Base-by-base conservation (phyloP, 2,797 vertebrate genomes). In the Urocyon cinereoargenteus region DNA sequence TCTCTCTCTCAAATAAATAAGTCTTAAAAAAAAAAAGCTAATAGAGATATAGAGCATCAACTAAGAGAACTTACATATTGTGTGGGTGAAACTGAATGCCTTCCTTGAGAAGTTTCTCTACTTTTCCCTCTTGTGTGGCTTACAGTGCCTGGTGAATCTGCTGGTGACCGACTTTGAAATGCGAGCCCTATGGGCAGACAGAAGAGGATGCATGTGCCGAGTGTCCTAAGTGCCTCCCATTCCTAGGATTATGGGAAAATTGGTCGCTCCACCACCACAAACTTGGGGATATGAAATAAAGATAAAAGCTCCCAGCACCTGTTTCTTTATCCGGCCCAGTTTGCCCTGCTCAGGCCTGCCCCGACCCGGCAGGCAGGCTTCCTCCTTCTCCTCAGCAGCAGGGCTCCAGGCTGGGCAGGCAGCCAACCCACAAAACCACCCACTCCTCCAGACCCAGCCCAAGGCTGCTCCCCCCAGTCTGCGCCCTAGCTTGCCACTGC, bases 401-500 rank as follows among this genome's bases (percentile, higher is more conserved):
- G 66, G 31, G 15, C 28, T 59, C 59, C 12, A 3, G 1, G 0
- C 66, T 40, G 8, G 4, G 40, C n/a, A 26, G 4, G 40, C n/a
- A 26, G 18, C 26, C 11, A 19, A 9, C 8, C 64, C 34, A 19
- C 53, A 51, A 14, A 61, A 19, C 19, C 59, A 9, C 53, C 28
- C 0, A 0, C 59, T 62, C 15, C 31, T 51, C 21, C 2, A 1
- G 40, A 24, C 21, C n/a, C 24, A 62, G 22, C 16, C 59, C 14
- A n/a, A 34, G 24, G 40, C n/a, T 12, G 2, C 36, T 57, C 5
- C 70, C 70, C 31, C 34, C 36, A 19, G 2, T 31, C 61, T 31
- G 7, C 4, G 5, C 10, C 64, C 31, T 31, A 21, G 3, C 34
- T 40, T 55, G 45, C 59, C 31, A 15, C 81, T 34, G 22, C 70